phyloP scores from a whole-genome alignment of 1,140 invertebrate genomes.

The Drosophila tropicalis region DNA sequence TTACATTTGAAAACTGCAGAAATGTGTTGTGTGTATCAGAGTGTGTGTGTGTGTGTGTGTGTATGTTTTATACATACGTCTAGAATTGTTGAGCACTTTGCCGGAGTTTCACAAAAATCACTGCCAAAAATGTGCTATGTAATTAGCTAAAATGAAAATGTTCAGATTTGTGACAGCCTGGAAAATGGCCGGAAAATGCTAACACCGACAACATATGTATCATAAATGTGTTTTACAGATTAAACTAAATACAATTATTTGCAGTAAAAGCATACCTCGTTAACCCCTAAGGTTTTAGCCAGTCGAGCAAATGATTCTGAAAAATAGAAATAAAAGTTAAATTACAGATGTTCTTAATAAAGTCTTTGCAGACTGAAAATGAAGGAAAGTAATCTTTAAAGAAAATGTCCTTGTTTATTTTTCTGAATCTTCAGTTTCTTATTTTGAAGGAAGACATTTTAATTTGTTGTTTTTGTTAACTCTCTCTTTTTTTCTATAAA shows the following conservation, averaged over 20 bases:
- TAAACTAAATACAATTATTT: background rate
- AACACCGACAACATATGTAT: background rate
- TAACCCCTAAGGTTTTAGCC: background rate
- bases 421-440: too few species aligned
- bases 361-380: too few species aligned
- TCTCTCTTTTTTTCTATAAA: background rate
- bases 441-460: too few species aligned
- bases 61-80: slow-evolving; percentile 22
- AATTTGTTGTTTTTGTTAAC: too few species aligned
- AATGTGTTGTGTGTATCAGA: slow-evolving; percentile 37
- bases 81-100: slow-evolving; percentile 41
- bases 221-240: background rate
- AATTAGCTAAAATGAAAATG: slow-evolving; percentile 53
- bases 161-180: slow-evolving; percentile 12
- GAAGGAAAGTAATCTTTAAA: too few species aligned
- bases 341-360: background rate
- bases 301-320: background rate
- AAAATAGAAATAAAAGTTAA: background rate
- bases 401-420: too few species aligned
- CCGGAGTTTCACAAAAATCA: slow-evolving; percentile 39
- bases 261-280: background rate
- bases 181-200: background rate
- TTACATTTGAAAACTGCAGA: slow-evolving; percentile 68
- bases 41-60: too few species aligned
- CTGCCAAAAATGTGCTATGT: slow-evolving; percentile 50